Conservation (phyloP, 1,140 invertebrate species). For the Phortica variegata region DNA sequence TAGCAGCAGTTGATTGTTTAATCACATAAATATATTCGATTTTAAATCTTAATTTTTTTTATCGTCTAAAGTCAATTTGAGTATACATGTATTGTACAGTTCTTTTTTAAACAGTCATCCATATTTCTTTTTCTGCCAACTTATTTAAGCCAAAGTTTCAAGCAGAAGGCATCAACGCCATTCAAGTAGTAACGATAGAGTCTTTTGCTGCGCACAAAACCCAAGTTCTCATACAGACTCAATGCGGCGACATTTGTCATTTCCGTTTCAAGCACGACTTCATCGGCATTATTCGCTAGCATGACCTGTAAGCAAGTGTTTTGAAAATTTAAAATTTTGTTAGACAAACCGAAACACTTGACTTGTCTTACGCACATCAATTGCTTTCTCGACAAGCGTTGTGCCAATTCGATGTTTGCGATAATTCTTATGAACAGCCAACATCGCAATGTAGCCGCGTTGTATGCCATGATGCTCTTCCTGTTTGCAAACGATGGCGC, state of each 20-base stretch:
- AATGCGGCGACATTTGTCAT: slow-evolving; percentile 94
- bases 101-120: too few relatives aligned
- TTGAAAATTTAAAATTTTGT: too few relatives aligned
- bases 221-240: slow-evolving; percentile 92
- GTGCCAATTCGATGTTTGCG: slow-evolving; percentile 87
- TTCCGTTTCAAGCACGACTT: slow-evolving; percentile 97
- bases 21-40: too few relatives aligned
- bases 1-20: too few relatives aligned
- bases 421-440: slow-evolving; percentile 93
- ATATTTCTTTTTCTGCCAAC: too few relatives aligned
- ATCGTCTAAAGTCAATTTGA: too few relatives aligned
- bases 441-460: slow-evolving; percentile 98
- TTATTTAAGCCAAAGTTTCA: slow-evolving; percentile 94
- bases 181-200: slow-evolving; percentile 98
- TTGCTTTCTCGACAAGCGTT: slow-evolving; percentile 69
- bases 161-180: slow-evolving; percentile 92
- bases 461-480: slow-evolving; percentile 74
- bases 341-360: not conserved
- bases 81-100: too few relatives aligned
- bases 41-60: too few relatives aligned
- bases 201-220: slow-evolving; percentile 95
- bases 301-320: slow-evolving; percentile 68
- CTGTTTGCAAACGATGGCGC: slow-evolving; percentile 96
- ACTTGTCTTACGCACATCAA: slow-evolving; percentile 70
- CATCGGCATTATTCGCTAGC: slow-evolving; percentile 88